phyloP scores from a whole-genome alignment of 2,888 invertebrate species.

The Scaptomyza caliginosa region DNA sequence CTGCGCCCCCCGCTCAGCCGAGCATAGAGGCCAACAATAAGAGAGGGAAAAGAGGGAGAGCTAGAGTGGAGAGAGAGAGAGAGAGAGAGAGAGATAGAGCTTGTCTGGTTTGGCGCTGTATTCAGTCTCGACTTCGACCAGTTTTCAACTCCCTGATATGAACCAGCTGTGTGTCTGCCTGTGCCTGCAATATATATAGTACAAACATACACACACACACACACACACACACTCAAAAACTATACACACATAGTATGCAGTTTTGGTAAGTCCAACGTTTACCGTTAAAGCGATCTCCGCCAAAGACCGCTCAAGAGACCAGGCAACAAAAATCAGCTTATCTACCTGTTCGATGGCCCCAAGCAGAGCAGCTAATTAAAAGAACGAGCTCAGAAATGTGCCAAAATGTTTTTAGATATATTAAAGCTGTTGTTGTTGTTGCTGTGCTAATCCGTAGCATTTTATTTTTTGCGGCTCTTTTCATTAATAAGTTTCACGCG shows the following conservation, averaged over 20 bases:
- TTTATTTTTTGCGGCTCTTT: constrained; percentile 68
- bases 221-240: not conserved
- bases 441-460: constrained; percentile 64
- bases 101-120: constrained; percentile 51
- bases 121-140: constrained; percentile 42
- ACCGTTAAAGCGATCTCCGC: constrained; percentile 48
- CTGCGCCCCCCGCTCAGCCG: constrained; percentile 42
- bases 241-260: constrained; percentile 33
- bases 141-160: constrained; percentile 56
- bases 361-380: constrained; percentile 31
- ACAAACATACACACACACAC: constrained; percentile 12
- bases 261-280: constrained; percentile 67
- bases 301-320: not conserved
- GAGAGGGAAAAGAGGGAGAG: constrained; percentile 15
- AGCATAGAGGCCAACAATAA: constrained; percentile 36
- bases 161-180: constrained; percentile 72
- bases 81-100: constrained; percentile 15
- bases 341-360: constrained; percentile 22
- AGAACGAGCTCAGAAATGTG: constrained; percentile 17
- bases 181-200: constrained; percentile 37
- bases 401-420: constrained; percentile 13
- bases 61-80: constrained; percentile 15
- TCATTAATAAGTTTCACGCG: constrained; percentile 81
- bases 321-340: constrained; percentile 3
- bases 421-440: constrained; percentile 25